Conservation (phyloP, 2,113 vertebrate species). For the Fregata magnificens region DNA sequence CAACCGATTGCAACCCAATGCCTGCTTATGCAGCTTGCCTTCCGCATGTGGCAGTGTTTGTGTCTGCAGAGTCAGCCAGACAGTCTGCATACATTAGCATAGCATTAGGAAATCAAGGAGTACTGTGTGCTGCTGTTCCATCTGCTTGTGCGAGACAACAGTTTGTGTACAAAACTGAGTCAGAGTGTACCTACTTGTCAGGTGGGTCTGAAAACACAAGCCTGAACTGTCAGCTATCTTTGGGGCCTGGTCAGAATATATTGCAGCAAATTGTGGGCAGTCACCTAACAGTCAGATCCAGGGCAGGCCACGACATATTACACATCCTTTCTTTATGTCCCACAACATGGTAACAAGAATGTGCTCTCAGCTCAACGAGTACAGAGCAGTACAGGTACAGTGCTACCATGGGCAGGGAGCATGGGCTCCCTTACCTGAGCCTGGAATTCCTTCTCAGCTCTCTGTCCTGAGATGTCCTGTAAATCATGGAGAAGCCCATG, state of each 20-base stretch:
- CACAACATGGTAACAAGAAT: rapidly evolving
- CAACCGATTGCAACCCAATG: rapidly evolving
- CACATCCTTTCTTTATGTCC: background rate
- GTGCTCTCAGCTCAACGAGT: background rate
- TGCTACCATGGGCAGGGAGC: background rate
- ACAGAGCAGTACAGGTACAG: background rate
- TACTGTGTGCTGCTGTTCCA: background rate
- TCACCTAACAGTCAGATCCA: background rate
- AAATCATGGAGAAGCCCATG: background rate
- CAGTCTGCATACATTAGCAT: background rate
- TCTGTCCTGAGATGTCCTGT: background rate
- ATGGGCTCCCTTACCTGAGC: background rate
- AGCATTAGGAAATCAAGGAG: background rate
- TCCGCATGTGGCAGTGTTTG: rapidly evolving
- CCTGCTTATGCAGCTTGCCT: background rate
- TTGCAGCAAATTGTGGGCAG: background rate
- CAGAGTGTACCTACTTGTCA: background rate
- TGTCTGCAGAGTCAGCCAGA: background rate
- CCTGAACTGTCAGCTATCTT: background rate
- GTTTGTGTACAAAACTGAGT: background rate
- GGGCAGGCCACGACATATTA: rapidly evolving
- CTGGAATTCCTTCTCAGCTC: background rate
- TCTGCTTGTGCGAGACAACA: background rate
- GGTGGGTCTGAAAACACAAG: background rate
- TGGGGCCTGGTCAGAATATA: background rate